Conservation (phyloP, 2,113 vertebrate species). For the Semnornis frantzii region DNA sequence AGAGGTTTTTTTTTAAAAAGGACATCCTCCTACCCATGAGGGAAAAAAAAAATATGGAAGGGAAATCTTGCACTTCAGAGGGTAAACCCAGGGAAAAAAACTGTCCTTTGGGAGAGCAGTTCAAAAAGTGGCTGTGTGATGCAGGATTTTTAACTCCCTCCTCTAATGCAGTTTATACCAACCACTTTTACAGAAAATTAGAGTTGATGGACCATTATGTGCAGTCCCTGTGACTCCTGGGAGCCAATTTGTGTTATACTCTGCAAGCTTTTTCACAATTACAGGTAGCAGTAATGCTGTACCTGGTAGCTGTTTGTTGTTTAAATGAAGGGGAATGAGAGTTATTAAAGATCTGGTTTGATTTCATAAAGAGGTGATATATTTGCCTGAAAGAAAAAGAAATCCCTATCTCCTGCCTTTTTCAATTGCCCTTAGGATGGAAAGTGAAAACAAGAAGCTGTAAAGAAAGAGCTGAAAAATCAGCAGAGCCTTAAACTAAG, state of each 20-base stretch:
- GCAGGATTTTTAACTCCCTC: background rate
- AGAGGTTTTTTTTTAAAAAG: background rate
- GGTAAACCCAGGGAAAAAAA: background rate
- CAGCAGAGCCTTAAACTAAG: background rate
- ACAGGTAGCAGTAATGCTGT: fast-evolving
- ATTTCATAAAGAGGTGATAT: background rate
- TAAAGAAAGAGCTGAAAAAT: background rate
- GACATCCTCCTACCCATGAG: background rate
- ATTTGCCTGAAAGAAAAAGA: background rate
- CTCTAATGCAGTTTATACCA: background rate
- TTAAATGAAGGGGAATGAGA: background rate
- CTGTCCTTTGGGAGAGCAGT: background rate
- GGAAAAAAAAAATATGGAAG: background rate
- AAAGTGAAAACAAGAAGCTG: background rate
- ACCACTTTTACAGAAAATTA: slow-evolving; percentile 17
- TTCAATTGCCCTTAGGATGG: background rate
- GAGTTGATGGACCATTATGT: slow-evolving; percentile 12
- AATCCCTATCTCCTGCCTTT: background rate
- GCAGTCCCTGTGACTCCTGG: background rate
- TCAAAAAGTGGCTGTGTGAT: background rate
- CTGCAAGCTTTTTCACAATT: background rate
- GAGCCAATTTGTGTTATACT: background rate
- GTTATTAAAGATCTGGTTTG: background rate
- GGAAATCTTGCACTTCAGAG: background rate
- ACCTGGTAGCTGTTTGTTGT: background rate